Conservation (phyloP, 92 coral and sea anemone genomes). For the Porites cylindrica region DNA sequence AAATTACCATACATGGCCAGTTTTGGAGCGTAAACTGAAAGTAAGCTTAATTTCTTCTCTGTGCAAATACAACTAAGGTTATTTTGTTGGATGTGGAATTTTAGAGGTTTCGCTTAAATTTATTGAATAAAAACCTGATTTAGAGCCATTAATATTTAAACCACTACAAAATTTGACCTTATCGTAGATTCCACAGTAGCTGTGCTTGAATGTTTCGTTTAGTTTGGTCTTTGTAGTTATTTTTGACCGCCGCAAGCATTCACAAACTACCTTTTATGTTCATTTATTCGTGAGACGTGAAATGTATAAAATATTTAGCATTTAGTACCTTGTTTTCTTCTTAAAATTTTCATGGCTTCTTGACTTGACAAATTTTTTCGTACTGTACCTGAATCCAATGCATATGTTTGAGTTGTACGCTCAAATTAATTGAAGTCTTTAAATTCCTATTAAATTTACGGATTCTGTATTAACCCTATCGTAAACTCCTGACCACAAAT, state of each 20-base stretch:
- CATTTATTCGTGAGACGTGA: not conserved
- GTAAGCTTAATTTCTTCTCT: not conserved
- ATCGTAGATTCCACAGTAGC: not conserved
- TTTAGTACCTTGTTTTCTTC: not conserved
- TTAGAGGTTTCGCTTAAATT: not conserved
- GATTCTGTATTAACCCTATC: not conserved
- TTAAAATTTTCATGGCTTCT: not conserved
- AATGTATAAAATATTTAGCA: not conserved
- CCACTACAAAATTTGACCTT: conserved; percentile 24
- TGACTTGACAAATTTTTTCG: not conserved
- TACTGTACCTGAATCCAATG: not conserved
- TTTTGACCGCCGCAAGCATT: conserved; percentile 14
- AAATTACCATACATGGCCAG: not conserved
- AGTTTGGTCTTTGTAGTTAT: not conserved
- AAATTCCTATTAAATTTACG: conserved; percentile 7
- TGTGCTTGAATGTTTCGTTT: not conserved
- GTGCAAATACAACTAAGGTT: not conserved
- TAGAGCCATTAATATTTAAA: conserved; percentile 42
- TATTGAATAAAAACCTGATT: conserved; percentile 17
- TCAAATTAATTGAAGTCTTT: not conserved
- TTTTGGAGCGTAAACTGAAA: not conserved
- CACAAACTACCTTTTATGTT: conserved; percentile 6
- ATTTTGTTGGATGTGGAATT: not conserved
- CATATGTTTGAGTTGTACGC: not conserved
- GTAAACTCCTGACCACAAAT: not conserved